Evolutionary conservation across 2,797 vertebrate genomes (phyloP).

Genomic region (Malacoctenus gilli): DNA sequence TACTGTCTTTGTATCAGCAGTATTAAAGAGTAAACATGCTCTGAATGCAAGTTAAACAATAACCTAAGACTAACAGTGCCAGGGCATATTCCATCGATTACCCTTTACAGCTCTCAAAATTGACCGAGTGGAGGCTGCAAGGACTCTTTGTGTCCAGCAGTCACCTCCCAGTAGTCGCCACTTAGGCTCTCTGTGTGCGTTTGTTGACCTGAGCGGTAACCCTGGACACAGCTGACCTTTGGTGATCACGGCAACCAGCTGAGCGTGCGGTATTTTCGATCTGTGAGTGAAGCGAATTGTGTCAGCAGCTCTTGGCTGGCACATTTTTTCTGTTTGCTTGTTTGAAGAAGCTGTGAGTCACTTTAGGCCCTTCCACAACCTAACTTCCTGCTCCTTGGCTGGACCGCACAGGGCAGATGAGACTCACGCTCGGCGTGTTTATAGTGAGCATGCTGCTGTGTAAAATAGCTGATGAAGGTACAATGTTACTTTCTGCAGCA

Average conservation of each 20-base stretch:
- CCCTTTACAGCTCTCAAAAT: slow-evolving; percentile 19
- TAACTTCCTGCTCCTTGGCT: slow-evolving; percentile 17
- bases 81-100: slow-evolving; percentile 4
- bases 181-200: slow-evolving; percentile 18
- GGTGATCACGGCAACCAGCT: slow-evolving; percentile 29
- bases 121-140: slow-evolving; percentile 12
- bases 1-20: too few species aligned
- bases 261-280: slow-evolving; percentile 26
- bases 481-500: too few species aligned
- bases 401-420: too few species aligned
- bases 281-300: background rate
- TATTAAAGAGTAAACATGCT: too few species aligned
- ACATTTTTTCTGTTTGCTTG: slow-evolving; percentile 13
- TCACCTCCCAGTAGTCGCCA: slow-evolving; percentile 29
- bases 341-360: slow-evolving; percentile 39
- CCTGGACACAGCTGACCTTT: slow-evolving; percentile 50
- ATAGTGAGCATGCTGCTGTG: too few species aligned
- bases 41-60: background rate
- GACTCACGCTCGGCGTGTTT: too few species aligned
- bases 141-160: slow-evolving; percentile 13
- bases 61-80: background rate
- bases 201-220: slow-evolving; percentile 53
- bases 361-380: slow-evolving; percentile 13
- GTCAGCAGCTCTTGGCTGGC: slow-evolving; percentile 10
- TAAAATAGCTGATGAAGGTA: too few species aligned